A percentile compares a stretch with the other conserved stretches of the same genome.
These are phyloP conservation scores for Trissolcus basalis DNA, from an alignment of 1,140 invertebrate genomes.

Conservation along the genomic window DNA sequence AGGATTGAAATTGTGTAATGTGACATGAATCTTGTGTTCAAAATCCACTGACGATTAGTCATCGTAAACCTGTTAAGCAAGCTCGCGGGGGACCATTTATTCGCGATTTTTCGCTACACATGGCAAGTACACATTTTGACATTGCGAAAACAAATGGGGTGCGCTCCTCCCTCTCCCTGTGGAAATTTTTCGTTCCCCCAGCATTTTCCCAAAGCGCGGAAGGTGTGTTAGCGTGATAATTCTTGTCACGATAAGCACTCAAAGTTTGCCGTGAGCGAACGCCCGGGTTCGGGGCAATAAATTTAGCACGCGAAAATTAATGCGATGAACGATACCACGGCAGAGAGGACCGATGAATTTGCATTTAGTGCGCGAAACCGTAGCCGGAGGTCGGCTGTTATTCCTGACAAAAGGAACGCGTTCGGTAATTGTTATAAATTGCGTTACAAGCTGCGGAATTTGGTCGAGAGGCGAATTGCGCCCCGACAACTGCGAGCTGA, in stretches of 20 bases:
- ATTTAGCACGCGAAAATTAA: conserved; percentile 52
- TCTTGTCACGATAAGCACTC: conserved; percentile 56
- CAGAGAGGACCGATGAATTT: conserved; percentile 39
- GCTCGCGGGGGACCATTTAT: too few relatives aligned
- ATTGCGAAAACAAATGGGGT: conserved; percentile 11
- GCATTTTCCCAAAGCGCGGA: conserved; percentile 21
- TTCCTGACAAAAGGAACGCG: conserved; percentile 28
- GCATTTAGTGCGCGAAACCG: conserved; percentile 42
- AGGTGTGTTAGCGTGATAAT: conserved; percentile 49
- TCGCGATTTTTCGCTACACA: too few relatives aligned
- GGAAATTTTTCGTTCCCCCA: conserved; percentile 17
- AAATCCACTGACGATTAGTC: too few relatives aligned
- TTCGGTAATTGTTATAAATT: conserved; percentile 52
- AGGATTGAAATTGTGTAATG: too few relatives aligned
- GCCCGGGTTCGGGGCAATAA: conserved; percentile 33
- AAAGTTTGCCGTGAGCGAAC: conserved; percentile 49
- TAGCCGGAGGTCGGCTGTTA: conserved; percentile 39
- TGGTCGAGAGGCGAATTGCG: conserved; percentile 16
- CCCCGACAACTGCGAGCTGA: not conserved
- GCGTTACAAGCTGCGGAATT: conserved; percentile 31
- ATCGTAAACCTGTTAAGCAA: too few relatives aligned
- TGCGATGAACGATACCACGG: conserved; percentile 49
- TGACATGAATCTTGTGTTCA: too few relatives aligned
- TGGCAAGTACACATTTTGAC: not conserved
- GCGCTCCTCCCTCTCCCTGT: conserved; percentile 1